Evolutionary conservation across 2,797 vertebrate genomes (phyloP), one percentile per base, ranked within the genome.

Genomic region (Scleropages formosus): DNA sequence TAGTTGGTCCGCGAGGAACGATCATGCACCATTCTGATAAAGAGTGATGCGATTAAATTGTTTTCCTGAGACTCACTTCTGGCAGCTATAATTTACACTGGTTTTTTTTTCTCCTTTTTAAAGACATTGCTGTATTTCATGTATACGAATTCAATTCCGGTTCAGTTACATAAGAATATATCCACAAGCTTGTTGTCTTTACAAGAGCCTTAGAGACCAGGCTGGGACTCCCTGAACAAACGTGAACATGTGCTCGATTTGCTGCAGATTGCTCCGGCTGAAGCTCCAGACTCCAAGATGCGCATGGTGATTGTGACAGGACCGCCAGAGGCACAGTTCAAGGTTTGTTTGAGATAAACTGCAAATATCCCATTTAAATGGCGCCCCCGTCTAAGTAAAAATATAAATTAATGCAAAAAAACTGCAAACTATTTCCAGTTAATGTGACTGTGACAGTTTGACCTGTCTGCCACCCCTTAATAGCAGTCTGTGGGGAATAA

Each of bases 251-350:
- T 31, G 31, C 6, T 39, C 31, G 81, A 10, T 8, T 69, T n/a
- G 16, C 9, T 60, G 84, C 84, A 98, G 96, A 98, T 98, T 0
- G 95, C 96, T n/a, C 95, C 96, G 1, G 94, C 96, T 0, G 96
- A 98, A 77, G 87, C 92, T 2, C 95, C 96, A 0, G 96, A 98
- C 84, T 95, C 95, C 70, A 98, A 97, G 85, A 93, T 96, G 87
- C 94, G 96, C 68, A 95, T 95, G 95, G 96, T 98, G 65, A 95
- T 98, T 65, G 94, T 98, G 84, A 96, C 95, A 0, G 96, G 96
- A 79, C 95, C 95, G 1, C 96, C 96, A 0, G 96, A 98, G 87
- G 96, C 96, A 51, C 96, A 98, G 78, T 98, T 98, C 83, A 98
- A 98, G 95, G 96, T 98, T 39, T 6, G 31, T 39, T 39, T 39